Base-by-base conservation (phyloP, 2,797 vertebrate genomes). In the Hozukius guyotensis region DNA sequence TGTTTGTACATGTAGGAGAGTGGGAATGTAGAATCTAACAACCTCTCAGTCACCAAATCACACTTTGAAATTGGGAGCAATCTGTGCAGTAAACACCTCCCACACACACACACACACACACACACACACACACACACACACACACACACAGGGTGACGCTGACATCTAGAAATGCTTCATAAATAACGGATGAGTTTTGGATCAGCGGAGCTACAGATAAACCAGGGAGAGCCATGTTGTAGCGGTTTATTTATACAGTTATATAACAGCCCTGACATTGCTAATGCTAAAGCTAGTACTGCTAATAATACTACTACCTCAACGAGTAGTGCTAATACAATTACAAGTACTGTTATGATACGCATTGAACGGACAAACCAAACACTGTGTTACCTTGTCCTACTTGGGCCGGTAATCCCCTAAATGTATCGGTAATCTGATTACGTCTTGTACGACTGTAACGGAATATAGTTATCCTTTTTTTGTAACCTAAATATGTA, bases 1-100 rank as follows among this genome's bases (percentile, higher is more conserved):
- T 78, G 63, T 82, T 29, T 78, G 61, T 72, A 63, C n/a, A 31
- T 32, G 70, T 65, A 76, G 76, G 77, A 85, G 75, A 81, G 78
- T 56, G 29, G 55, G 46, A 67, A 80, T 79, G 81, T 75, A 64
- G 71, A 86, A 73, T 83, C 36, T 82, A 83, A 77, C 85, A 88
- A 77, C 75, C 63, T 82, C 74, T 72, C 82, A 80, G 68, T 88
- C 81, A 80, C 63, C 36, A 22, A 81, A 83, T 86, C 83, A 83
- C 89, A 88, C 89, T 87, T 84, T 75, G 75, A 80, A 88, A 87
- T 82, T 77, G 74, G 87, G 85, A 83, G 86, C 86, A 90, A 83
- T 93, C 87, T 90, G 91, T 82, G 85, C 87, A 71, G 85, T 80
- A 64, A 91, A 89, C 81, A 88, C 81, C 88, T 82, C 91, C 82